Evolutionary conservation across 1,140 invertebrate genomes (phyloP), one percentile per base, ranked within the genome.

Genomic region (Asobara japonica): DNA sequence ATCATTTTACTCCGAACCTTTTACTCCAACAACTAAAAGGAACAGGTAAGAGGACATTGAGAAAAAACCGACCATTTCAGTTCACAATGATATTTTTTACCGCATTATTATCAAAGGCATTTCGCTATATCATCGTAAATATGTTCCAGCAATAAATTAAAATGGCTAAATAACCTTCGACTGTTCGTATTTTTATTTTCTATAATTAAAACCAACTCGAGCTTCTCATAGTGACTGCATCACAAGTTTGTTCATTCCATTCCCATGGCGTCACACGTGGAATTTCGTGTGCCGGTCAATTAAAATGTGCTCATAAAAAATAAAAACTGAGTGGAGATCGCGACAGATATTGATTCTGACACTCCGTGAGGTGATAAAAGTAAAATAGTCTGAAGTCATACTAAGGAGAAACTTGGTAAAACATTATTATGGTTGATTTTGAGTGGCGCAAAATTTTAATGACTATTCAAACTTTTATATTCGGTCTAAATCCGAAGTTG

Each of bases 181-280:
- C 51, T 18, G 20, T 18, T 16, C n/a, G 18, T 51, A 56, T 56
- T 56, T 56, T 56, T 56, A 56, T 56, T 56, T 27, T 56, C 51
- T 56, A 56, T 56, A 56, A 56, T 56, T 56, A 56, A 27, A 56
- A 56, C 7, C 51, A 56, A 51, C n/a, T 51, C 20, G 6, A 51
- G 25, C 51, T 3, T 56, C 51, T 56, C 18, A 56, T 10, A 25
- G 25, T 27, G 22, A 56, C 51, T 56, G 51, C 51, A 56, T 22
- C 51, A 56, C 20, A 56, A 56, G 51, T 56, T 56, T 22, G 51
- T 56, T 56, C 51, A 56, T 56, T 56, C 51, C 51, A 25, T 56
- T 56, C 51, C 22, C 22, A 22, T 56, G 6, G 13, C 51, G 51
- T 56, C 51, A 56, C 22, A 56, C 51, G 22, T 5, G 22, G 22